Evolutionary conservation across 1,140 invertebrate genomes (phyloP).

Genomic region (Platyura marginata): DNA sequence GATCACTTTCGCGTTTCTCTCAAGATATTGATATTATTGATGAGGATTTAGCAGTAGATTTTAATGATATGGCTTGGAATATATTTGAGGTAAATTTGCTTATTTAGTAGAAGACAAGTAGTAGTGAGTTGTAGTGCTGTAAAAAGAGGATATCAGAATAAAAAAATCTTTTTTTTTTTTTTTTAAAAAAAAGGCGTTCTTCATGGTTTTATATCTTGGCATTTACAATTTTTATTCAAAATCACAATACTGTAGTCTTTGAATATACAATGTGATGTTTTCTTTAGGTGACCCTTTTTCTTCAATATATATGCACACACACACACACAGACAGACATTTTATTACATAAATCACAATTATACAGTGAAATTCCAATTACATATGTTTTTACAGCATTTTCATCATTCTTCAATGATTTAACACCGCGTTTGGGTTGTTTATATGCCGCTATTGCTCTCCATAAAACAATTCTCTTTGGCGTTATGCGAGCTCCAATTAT

Average conservation of each 20-base stretch:
- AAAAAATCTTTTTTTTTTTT: too few relatives aligned
- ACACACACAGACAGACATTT: background rate
- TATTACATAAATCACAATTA: background rate
- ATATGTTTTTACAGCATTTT: constrained; percentile 31
- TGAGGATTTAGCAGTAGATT: constrained; percentile 48
- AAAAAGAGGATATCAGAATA: too few relatives aligned
- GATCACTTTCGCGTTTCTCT: constrained; percentile 69
- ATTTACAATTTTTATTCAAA: background rate
- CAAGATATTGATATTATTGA: constrained; percentile 69
- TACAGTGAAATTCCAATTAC: background rate
- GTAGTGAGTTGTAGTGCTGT: too few relatives aligned
- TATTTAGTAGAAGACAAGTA: too few relatives aligned
- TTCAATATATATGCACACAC: background rate
- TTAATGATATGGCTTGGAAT: constrained; percentile 57
- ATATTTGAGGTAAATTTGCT: constrained; percentile 51
- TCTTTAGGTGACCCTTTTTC: background rate
- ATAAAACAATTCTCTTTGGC: constrained; percentile 51
- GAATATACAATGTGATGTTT: background rate
- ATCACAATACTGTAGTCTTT: background rate
- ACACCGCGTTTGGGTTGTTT: constrained; percentile 48
- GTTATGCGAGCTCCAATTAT: constrained; percentile 55
- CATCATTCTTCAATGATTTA: constrained; percentile 48
- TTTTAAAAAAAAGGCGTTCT: too few relatives aligned
- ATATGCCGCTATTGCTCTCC: constrained; percentile 52
- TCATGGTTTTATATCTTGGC: background rate